phyloP scores from a whole-genome alignment of 2,888 invertebrate genomes.

The Apotomis turbidana region DNA sequence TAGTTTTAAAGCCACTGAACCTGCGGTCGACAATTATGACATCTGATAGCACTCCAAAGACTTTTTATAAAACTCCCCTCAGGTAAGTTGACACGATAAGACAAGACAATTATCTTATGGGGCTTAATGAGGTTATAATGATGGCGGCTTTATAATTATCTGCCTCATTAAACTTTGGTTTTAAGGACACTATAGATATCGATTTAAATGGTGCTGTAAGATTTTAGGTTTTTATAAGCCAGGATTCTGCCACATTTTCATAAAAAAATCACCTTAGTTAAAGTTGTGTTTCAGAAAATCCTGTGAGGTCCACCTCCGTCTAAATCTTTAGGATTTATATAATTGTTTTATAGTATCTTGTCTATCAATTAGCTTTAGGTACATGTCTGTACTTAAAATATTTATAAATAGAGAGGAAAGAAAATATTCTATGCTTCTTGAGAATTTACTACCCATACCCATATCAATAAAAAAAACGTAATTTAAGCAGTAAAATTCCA shows the following conservation, averaged over 20 bases:
- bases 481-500: no score
- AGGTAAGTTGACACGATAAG: slow-evolving; percentile 39
- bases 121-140: slow-evolving; percentile 47
- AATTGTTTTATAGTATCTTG: no score
- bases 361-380: no score
- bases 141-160: slow-evolving; percentile 36
- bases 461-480: neutral
- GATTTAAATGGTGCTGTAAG: neutral
- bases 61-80: slow-evolving; percentile 53
- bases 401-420: no score
- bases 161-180: slow-evolving; percentile 3
- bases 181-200: neutral
- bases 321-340: no score
- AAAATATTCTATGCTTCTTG: no score
- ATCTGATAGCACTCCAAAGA: slow-evolving; percentile 58
- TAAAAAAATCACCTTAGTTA: no score
- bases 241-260: no score
- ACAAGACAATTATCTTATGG: slow-evolving; percentile 55
- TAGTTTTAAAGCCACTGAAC: slow-evolving; percentile 45
- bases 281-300: no score
- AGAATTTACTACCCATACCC: no score
- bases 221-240: neutral
- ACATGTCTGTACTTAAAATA: no score
- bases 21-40: slow-evolving; percentile 59
- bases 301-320: no score